A percentile compares a stretch with the other conserved stretches of the same genome.
phyloP scores from a whole-genome alignment of 2,888 invertebrate species.

The Chesias legatella region DNA sequence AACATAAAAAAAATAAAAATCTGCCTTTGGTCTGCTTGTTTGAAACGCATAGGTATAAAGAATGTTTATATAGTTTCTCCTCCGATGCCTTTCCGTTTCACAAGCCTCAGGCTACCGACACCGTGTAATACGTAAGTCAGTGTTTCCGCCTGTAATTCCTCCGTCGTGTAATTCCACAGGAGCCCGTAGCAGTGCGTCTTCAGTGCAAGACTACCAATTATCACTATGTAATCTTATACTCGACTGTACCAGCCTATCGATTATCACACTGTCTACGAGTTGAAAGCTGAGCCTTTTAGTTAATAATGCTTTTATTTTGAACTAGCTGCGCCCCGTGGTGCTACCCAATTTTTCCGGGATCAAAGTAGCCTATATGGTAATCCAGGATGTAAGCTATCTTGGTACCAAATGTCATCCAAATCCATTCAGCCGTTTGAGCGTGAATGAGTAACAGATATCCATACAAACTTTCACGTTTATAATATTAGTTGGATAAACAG shows the following conservation, averaged over 20 bases:
- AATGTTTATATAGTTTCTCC: constrained; percentile 6
- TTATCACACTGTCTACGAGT: constrained; percentile 13
- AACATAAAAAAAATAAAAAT: too few relatives aligned
- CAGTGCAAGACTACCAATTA: constrained; percentile 11
- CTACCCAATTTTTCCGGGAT: too few relatives aligned
- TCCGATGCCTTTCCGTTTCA: constrained; percentile 4
- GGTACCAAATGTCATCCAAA: too few relatives aligned
- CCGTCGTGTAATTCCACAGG: constrained; percentile 1
- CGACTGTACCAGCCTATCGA: constrained; percentile 10
- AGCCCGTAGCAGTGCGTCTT: constrained; percentile 15
- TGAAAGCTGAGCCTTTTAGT: constrained; percentile 6
- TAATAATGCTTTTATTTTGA: too few relatives aligned
- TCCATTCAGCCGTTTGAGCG: too few relatives aligned
- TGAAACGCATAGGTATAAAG: background rate
- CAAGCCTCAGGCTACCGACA: constrained; percentile 7
- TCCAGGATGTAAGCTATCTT: too few relatives aligned
- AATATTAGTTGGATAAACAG: too few relatives aligned
- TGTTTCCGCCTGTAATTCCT: constrained; percentile 14
- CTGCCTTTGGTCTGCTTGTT: too few relatives aligned
- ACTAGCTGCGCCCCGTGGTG: too few relatives aligned
- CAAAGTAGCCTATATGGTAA: too few relatives aligned
- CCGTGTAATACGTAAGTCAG: constrained; percentile 16
- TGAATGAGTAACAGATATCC: too few relatives aligned
- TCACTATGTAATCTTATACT: constrained; percentile 16
- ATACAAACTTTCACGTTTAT: too few relatives aligned